Evolutionary conservation across 2,888 invertebrate genomes (phyloP).

Genomic region (Xylophagus ater): DNA sequence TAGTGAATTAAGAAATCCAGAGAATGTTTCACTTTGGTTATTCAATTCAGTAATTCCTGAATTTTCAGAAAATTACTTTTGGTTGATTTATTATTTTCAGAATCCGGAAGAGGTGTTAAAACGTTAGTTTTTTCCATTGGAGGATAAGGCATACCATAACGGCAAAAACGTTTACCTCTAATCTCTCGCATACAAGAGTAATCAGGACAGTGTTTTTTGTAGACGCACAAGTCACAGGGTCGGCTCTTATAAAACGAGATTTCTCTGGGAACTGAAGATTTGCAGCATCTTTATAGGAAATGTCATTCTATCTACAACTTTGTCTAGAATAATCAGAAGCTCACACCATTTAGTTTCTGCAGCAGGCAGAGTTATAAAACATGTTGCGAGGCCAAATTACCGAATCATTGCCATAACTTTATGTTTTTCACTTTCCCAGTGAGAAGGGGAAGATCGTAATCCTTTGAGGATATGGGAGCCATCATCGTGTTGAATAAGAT

Average conservation of each 20-base stretch:
- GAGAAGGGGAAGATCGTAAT: slow-evolving; percentile 19
- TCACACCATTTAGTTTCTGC: slow-evolving; percentile 17
- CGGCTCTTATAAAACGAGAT: slow-evolving; percentile 19
- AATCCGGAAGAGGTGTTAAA: too few relatives aligned
- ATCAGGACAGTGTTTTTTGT: not conserved
- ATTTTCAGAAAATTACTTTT: too few relatives aligned
- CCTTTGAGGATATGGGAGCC: slow-evolving; percentile 16
- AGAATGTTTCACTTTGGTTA: too few relatives aligned
- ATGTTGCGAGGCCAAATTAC: slow-evolving; percentile 3
- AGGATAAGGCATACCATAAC: not conserved
- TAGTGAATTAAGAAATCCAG: too few relatives aligned
- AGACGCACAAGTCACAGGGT: slow-evolving; percentile 22
- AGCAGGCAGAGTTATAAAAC: slow-evolving; percentile 7
- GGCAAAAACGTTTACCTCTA: not conserved
- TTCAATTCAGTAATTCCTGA: too few relatives aligned
- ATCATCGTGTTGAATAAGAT: slow-evolving; percentile 16
- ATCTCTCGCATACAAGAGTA: not conserved
- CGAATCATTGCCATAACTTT: slow-evolving; percentile 9
- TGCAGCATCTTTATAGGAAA: slow-evolving; percentile 15
- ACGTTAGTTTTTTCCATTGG: not conserved
- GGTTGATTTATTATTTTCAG: too few relatives aligned
- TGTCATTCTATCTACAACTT: slow-evolving; percentile 8
- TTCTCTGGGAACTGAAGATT: slow-evolving; percentile 17
- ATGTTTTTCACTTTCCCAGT: slow-evolving; percentile 22
- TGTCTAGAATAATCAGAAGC: slow-evolving; percentile 12